Conservation (phyloP, 2,797 vertebrate genomes). For the Notolabrus celidotus region DNA sequence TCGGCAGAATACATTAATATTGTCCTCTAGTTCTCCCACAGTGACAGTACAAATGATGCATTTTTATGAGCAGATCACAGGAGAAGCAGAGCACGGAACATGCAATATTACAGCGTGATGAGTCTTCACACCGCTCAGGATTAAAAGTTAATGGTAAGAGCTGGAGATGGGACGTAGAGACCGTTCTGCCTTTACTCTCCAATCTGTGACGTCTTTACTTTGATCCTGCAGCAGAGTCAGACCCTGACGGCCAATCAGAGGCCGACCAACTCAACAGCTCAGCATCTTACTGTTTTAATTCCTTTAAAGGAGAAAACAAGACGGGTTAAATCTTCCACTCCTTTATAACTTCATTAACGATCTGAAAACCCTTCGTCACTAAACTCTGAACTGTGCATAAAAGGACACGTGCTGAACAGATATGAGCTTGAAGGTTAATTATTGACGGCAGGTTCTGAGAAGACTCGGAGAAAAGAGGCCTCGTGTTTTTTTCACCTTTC, state of each 20-base stretch:
- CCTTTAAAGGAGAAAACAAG: background rate
- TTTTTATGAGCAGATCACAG: constrained; percentile 72
- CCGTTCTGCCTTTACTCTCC: constrained; percentile 25
- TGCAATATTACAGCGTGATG: constrained; percentile 42
- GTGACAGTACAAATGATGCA: constrained; percentile 59
- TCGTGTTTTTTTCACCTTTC: background rate
- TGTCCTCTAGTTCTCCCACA: constrained; percentile 59
- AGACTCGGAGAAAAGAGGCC: background rate
- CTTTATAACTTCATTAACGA: background rate
- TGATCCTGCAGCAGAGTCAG: constrained; percentile 54
- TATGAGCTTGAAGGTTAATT: background rate
- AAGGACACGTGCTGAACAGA: background rate
- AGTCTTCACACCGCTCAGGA: constrained; percentile 58
- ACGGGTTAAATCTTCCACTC: background rate
- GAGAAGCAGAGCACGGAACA: constrained; percentile 45
- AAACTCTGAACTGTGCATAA: background rate
- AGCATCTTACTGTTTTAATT: background rate
- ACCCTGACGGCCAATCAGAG: constrained; percentile 50
- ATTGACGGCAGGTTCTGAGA: background rate
- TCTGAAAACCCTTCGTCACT: too few species aligned
- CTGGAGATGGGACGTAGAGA: constrained; percentile 46
- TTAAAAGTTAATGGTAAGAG: constrained; percentile 68
- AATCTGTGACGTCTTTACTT: constrained; percentile 51
- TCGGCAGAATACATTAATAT: constrained; percentile 62
- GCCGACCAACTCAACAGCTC: background rate